Evolutionary conservation across 92 coral and sea anemone genomes (phyloP).

Genomic region (Porites cylindrica): DNA sequence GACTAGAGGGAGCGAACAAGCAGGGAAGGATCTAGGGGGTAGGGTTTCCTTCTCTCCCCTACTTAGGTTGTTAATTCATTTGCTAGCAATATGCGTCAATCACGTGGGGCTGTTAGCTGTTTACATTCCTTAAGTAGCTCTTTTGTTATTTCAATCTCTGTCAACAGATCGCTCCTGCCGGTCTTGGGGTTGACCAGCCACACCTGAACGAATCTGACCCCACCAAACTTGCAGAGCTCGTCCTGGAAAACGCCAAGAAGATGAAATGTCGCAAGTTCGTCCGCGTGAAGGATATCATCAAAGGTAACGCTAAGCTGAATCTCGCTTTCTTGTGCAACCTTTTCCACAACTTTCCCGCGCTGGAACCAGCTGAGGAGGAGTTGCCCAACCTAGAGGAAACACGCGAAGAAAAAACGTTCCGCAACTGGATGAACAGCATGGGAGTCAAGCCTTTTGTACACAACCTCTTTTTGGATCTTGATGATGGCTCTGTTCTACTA

Average conservation of each 20-base stretch:
- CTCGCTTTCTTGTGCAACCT: conserved; percentile 92
- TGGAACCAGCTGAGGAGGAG: conserved; percentile 85
- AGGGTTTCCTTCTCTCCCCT: no score
- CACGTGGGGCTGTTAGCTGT: no score
- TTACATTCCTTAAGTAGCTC: not conserved
- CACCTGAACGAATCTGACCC: conserved; percentile 83
- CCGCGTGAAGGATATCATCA: conserved; percentile 84
- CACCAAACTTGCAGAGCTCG: conserved; percentile 82
- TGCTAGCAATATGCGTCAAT: no score
- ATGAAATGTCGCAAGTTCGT: conserved; percentile 94
- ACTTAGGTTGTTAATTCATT: no score
- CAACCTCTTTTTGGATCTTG: conserved; percentile 79
- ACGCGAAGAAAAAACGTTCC: conserved; percentile 95
- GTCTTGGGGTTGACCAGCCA: conserved; percentile 77
- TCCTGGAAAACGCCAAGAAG: conserved; percentile 89
- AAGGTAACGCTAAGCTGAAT: conserved; percentile 92
- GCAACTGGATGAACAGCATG: conserved; percentile 99
- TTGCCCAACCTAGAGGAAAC: conserved; percentile 91
- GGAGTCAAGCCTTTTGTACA: conserved; percentile 94
- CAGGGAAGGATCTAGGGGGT: no score
- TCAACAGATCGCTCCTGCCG: conserved; percentile 81
- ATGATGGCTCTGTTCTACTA: conserved; percentile 87
- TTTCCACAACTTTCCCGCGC: conserved; percentile 85
- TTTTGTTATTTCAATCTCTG: not conserved
- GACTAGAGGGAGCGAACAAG: no score